Evolutionary conservation across 1,140 invertebrate species (phyloP), one percentile per base, ranked within the genome.

Genomic region (Coboldia fuscipes): DNA sequence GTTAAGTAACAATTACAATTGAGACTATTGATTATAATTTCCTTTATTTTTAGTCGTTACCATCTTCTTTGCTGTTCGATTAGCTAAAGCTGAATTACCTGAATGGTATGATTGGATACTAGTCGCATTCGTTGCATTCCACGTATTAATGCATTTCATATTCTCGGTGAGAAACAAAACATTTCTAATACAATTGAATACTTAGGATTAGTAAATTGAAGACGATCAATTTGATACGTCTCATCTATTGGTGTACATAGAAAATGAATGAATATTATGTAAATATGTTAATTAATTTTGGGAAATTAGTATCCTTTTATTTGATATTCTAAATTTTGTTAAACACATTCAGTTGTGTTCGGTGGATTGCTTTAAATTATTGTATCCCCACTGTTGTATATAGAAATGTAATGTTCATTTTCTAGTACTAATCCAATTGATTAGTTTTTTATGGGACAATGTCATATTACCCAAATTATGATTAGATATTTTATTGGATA

Each of bases 41-140:
- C 15, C 24, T 36, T 23, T 48, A 44, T 46, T 69, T 68, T 16
- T 61, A 92, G 85, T 94, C 61, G 72, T 85, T 6, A 79, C 84
- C 33, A 82, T 96, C 43, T 94, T 96, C 66, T 80, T 94, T 46
- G 80, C 88, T 22, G 75, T 85, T 14, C 70, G 73, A 41, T 59
- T 94, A 38, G 69, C 67, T 38, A 84, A 86, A 58, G 79, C 84
- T 12, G 72, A 81, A 46, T 57, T 93, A 29, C 83, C 86, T 1
- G 63, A 73, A 33, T 86, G 83, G 75, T 68, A 78, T 40, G 74
- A 83, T 39, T 93, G 74, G 67, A 71, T 96, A 30, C 53, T 96
- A 34, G 79, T 80, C 4, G 76, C 73, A 9, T 93, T 78, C 57
- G 84, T 96, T 8, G 72, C 72, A 3, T 81, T 93, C 54, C 82